Evolutionary conservation across 2,888 invertebrate species (phyloP), one percentile per base, ranked within the genome.

Genomic region (Diogma glabrata): DNA sequence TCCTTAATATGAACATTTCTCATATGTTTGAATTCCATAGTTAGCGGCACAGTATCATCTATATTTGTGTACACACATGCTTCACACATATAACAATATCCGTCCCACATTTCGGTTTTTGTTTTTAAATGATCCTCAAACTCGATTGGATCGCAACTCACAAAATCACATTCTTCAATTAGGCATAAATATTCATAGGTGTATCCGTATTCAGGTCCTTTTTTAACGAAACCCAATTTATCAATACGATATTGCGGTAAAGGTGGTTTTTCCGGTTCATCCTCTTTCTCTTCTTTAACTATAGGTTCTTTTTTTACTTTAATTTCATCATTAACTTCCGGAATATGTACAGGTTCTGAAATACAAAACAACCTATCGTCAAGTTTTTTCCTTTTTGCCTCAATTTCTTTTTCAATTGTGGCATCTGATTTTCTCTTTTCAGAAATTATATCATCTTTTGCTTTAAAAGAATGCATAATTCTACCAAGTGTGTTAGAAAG

Each of bases 61-160:
- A n/a, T n/a, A n/a, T n/a, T n/a, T 23, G 14, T 17, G 20, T 24
- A 46, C 22, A 58, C 23, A 17, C 60, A 53, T 3, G 50, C 24
- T 59, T 72, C 70, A 56, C 79, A 79, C 10, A 72, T 57, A 48
- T 59, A 64, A 59, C 79, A 79, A 57, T 70, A 74, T 1, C 79
- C 79, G 53, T 74, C 73, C 79, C 79, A 79, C 19, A 60, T 62
- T 23, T 74, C 71, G n/a, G 53, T 47, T 1, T 66, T 63, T n/a
- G 51, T 43, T 3, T 58, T 50, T 47, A 66, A 62, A 54, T 71
- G 71, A 48, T 59, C 62, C 28, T 65, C 60, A 7, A 71, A 57
- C 0, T 66, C 63, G 28, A 63, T 58, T 3, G 64, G 55, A 47
- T 63, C 61, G 0, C 64, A 64, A 47, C 61, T 67, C 2, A 63